phyloP scores from a whole-genome alignment of 2,888 invertebrate species.

The Spodoptera littoralis region DNA sequence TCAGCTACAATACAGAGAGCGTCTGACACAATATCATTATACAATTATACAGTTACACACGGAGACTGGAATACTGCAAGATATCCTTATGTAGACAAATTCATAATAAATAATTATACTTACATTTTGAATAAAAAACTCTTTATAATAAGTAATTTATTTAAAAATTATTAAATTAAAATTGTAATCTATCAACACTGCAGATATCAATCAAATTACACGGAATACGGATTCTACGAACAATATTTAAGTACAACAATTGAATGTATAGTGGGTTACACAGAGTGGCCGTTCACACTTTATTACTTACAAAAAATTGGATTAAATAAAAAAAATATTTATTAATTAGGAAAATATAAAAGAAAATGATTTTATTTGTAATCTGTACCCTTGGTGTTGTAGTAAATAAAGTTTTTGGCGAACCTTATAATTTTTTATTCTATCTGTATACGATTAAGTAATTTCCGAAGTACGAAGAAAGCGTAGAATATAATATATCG shows the following conservation, averaged over 20 bases:
- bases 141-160: conserved; percentile 47
- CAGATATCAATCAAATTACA: conserved; percentile 47
- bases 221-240: conserved; percentile 57
- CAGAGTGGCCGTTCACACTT: conserved; percentile 59
- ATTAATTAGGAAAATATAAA: conserved; percentile 60
- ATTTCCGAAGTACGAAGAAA: conserved; percentile 12
- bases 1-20: conserved; percentile 57
- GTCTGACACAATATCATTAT: conserved; percentile 40
- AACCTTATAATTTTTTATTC: conserved; percentile 15
- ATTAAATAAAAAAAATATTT: conserved; percentile 59
- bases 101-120: conserved; percentile 24
- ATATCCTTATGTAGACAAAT: conserved; percentile 19
- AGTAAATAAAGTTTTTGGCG: conserved; percentile 35
- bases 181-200: conserved; percentile 37
- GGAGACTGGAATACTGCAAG: conserved; percentile 35
- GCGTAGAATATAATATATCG: conserved; percentile 13
- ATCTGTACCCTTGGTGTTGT: conserved; percentile 53
- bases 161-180: conserved; percentile 41
- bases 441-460: conserved; percentile 20
- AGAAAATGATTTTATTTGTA: conserved; percentile 45
- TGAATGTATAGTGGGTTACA: conserved; percentile 51
- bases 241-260: conserved; percentile 75
- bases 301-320: conserved; percentile 61
- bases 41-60: conserved; percentile 19
- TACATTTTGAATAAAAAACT: conserved; percentile 47